Percentiles rank a stretch among this genome's conserved stretches.
Evolutionary conservation across 2,113 vertebrate genomes (phyloP).

Genomic region (Murina feae): DNA sequence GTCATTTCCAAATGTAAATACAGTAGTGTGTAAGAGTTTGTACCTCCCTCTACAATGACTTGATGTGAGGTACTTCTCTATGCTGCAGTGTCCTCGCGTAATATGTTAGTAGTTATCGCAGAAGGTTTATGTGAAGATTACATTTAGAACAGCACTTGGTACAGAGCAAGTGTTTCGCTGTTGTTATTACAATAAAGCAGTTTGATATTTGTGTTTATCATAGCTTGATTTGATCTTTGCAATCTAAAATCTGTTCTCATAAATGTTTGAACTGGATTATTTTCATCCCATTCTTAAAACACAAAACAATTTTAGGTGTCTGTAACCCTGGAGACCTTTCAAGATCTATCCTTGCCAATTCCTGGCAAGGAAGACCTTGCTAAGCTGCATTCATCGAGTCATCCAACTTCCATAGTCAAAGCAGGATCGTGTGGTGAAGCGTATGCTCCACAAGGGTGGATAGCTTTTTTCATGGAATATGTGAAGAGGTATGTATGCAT

Average conservation of each 20-base stretch:
- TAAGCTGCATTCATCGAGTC: conserved; percentile 95
- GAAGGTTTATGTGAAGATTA: neutral
- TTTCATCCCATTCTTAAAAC: conserved; percentile 61
- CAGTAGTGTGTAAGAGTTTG: neutral
- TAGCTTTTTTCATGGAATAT: conserved; percentile 97
- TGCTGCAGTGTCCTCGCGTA: neutral
- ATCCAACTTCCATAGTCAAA: conserved; percentile 94
- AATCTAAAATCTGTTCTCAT: conserved; percentile 30
- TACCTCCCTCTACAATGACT: neutral
- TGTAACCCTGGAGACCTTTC: conserved; percentile 97
- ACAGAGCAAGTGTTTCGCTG: neutral
- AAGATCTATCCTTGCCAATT: conserved; percentile 98
- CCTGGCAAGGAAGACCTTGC: conserved; percentile 99
- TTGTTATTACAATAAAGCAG: neutral
- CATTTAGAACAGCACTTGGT: neutral
- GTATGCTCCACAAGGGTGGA: conserved; percentile 96
- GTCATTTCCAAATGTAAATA: conserved; percentile 4
- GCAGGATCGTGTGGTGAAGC: conserved; percentile 96
- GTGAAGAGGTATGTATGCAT: conserved; percentile 90
- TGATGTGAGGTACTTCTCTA: neutral
- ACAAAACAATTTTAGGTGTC: conserved; percentile 85
- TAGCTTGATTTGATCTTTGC: conserved; percentile 45
- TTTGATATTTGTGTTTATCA: neutral
- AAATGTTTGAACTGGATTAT: conserved; percentile 50
- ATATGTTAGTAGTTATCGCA: neutral